phyloP scores from a whole-genome alignment of 2,113 vertebrate genomes.

The Greenwoodochromis staneri region DNA sequence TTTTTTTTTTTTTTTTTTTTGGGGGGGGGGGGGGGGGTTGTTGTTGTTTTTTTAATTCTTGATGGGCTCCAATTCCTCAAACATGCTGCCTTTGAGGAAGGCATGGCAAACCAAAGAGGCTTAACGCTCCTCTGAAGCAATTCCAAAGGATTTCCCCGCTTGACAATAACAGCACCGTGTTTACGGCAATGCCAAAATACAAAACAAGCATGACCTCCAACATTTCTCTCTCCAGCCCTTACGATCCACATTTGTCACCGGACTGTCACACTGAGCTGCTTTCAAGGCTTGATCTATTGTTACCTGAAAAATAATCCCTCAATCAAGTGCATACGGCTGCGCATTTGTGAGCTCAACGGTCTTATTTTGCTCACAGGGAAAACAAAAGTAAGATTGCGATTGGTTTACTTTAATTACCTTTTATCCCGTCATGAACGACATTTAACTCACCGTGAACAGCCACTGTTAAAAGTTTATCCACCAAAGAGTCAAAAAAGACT shows the following conservation, averaged over 20 bases:
- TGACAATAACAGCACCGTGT: conserved; percentile 66
- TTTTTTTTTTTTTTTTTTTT: neutral
- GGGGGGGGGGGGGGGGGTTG: accelerated
- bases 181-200: conserved; percentile 64
- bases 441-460: neutral
- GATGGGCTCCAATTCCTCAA: conserved; percentile 42
- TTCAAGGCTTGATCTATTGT: conserved; percentile 60
- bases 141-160: conserved; percentile 71
- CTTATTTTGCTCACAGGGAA: neutral
- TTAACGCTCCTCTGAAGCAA: conserved; percentile 69
- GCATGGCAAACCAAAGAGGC: conserved; percentile 68
- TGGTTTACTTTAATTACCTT: neutral
- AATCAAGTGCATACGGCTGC: neutral
- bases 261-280: conserved; percentile 59
- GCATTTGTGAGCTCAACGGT: neutral
- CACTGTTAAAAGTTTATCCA: neutral
- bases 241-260: conserved; percentile 66
- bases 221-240: conserved; percentile 45
- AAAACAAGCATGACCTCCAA: conserved; percentile 63
- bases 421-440: neutral
- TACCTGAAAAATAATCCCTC: conserved; percentile 25
- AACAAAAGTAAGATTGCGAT: neutral
- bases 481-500: neutral
- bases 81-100: conserved; percentile 59
- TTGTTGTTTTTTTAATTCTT: conserved; percentile 8